Conservation (phyloP, 2,797 vertebrate species). For the Triplophysa yarkandensis region DNA sequence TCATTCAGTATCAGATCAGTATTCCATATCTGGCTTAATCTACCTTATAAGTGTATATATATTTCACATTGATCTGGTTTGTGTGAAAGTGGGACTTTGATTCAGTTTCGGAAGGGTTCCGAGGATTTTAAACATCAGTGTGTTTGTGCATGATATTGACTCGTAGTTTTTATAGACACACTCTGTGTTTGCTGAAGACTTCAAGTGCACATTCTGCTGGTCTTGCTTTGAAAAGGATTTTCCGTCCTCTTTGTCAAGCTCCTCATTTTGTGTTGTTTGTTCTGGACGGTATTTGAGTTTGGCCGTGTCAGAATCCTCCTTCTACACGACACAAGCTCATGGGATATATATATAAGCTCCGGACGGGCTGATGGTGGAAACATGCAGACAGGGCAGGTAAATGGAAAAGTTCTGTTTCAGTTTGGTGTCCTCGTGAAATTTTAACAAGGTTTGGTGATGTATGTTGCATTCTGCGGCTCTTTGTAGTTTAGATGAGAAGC, state of each 20-base stretch:
- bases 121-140: slow-evolving; percentile 43
- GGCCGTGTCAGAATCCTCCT: not conserved
- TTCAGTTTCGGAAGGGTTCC: not conserved
- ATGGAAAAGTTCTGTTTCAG: slow-evolving; percentile 33
- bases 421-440: slow-evolving; percentile 16
- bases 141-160: slow-evolving; percentile 37
- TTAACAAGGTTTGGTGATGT: slow-evolving; percentile 15
- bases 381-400: slow-evolving; percentile 17
- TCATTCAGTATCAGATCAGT: too few relatives aligned
- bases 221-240: slow-evolving; percentile 13
- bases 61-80: too few relatives aligned
- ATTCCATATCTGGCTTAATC: too few relatives aligned
- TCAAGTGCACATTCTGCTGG: slow-evolving; percentile 9
- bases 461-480: not conserved
- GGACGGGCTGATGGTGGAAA: slow-evolving; percentile 1
- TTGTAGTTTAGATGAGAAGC: too few relatives aligned
- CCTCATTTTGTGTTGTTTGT: not conserved
- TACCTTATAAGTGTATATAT: too few relatives aligned
- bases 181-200: not conserved
- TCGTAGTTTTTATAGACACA: too few relatives aligned
- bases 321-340: slow-evolving; percentile 18
- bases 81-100: too few relatives aligned
- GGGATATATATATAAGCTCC: slow-evolving; percentile 19
- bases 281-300: slow-evolving; percentile 6
- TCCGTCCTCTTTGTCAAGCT: slow-evolving; percentile 5